These are phyloP conservation scores for Antheraea yamamai DNA, from an alignment of 2,888 invertebrate species.

Conservation along the genomic window DNA sequence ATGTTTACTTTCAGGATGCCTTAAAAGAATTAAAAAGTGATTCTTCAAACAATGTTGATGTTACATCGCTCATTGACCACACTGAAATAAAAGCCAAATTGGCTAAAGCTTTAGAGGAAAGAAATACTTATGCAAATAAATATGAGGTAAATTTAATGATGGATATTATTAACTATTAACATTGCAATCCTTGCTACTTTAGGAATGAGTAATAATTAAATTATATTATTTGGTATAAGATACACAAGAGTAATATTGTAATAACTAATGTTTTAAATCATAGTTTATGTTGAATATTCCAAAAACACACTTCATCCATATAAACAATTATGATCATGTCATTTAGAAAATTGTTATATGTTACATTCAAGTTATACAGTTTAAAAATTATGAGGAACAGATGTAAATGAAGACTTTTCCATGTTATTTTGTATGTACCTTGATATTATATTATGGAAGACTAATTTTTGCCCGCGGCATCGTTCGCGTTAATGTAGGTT, in stretches of 20 bases:
- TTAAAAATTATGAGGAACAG: neutral
- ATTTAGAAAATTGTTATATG: neutral
- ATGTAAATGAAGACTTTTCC: neutral
- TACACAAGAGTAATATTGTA: neutral
- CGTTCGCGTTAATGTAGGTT: too few species aligned
- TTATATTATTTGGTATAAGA: neutral
- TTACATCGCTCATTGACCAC: slow-evolving; percentile 66
- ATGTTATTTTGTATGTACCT: neutral
- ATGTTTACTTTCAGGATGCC: slow-evolving; percentile 58
- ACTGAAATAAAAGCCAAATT: slow-evolving; percentile 74
- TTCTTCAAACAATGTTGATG: slow-evolving; percentile 56
- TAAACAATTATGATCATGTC: neutral
- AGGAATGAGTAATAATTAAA: neutral
- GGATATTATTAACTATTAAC: neutral
- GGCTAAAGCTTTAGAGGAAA: slow-evolving; percentile 70
- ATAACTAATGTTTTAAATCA: neutral
- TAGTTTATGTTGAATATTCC: neutral
- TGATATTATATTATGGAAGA: too few species aligned
- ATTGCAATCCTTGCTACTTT: neutral
- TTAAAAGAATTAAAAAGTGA: slow-evolving; percentile 67
- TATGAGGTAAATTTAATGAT: slow-evolving; percentile 59
- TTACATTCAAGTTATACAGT: neutral
- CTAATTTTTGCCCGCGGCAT: too few species aligned
- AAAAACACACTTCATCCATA: neutral
- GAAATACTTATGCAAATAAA: slow-evolving; percentile 56